Conservation (phyloP, 2,888 invertebrate species). For the Euphydryas editha region DNA sequence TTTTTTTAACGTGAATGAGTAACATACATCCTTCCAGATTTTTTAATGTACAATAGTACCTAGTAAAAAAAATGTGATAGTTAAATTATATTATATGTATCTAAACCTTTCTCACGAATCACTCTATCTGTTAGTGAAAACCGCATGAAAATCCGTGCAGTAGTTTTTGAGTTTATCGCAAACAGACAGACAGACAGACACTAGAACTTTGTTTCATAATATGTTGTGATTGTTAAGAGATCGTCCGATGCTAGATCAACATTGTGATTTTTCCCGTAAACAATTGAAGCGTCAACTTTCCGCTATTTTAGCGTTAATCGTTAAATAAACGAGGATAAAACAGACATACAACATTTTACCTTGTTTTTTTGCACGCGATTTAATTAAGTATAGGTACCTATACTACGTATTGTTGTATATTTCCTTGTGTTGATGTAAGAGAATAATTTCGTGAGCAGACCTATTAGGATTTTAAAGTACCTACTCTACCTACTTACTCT, state of each 20-base stretch:
- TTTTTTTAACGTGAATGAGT: too few species aligned
- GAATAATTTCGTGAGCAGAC: not conserved
- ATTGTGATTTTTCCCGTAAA: constrained; percentile 13
- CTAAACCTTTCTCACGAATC: too few species aligned
- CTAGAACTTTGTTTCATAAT: not conserved
- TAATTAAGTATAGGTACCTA: constrained; percentile 19
- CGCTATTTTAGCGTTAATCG: constrained; percentile 30
- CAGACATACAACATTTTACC: constrained; percentile 7
- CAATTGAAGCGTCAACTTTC: constrained; percentile 24
- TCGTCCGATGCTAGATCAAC: not conserved
- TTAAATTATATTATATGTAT: too few species aligned
- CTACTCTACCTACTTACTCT: too few species aligned
- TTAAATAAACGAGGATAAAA: constrained; percentile 29
- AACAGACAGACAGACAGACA: not conserved
- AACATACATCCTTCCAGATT: too few species aligned
- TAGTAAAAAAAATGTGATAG: too few species aligned
- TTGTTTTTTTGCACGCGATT: constrained; percentile 30
- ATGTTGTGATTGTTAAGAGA: constrained; percentile 15
- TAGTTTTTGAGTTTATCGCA: too few species aligned
- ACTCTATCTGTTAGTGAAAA: too few species aligned
- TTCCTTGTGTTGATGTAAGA: constrained; percentile 21
- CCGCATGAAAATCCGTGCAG: too few species aligned
- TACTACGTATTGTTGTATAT: not conserved
- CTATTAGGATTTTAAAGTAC: not conserved
- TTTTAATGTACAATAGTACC: too few species aligned